These are phyloP conservation scores for Petrolisthes cinctipes DNA, from an alignment of 2,888 invertebrate species.

Conservation along the genomic window DNA sequence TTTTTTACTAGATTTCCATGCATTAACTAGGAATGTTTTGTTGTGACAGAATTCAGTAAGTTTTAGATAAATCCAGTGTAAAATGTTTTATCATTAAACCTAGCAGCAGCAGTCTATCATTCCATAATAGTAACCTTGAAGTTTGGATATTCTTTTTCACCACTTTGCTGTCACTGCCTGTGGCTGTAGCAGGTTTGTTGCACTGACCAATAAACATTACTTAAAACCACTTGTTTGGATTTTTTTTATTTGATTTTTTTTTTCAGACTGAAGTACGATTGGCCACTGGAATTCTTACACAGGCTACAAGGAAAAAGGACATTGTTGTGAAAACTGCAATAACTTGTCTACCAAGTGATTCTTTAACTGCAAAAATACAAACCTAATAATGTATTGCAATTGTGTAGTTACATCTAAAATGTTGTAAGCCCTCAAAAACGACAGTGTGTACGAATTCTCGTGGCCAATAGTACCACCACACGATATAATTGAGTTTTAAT, in stretches of 20 bases:
- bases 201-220: constrained; percentile 60
- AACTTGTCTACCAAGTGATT: too few relatives aligned
- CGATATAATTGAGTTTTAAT: too few relatives aligned
- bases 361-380: too few relatives aligned
- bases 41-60: background rate
- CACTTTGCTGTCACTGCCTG: constrained; percentile 52
- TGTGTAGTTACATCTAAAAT: too few relatives aligned
- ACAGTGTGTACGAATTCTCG: too few relatives aligned
- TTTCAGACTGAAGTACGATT: background rate
- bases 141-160: constrained; percentile 58
- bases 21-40: constrained; percentile 24
- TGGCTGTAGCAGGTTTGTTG: constrained; percentile 58
- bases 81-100: constrained; percentile 41
- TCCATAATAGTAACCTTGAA: constrained; percentile 58
- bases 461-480: too few relatives aligned
- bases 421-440: too few relatives aligned
- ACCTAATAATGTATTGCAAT: too few relatives aligned
- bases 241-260: constrained; percentile 26
- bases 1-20: constrained; percentile 17
- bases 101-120: constrained; percentile 53
- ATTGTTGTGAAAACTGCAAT: too few relatives aligned
- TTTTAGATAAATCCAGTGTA: constrained; percentile 26
- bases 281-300: too few relatives aligned
- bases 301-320: too few relatives aligned
- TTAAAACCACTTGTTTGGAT: constrained; percentile 13